Evolutionary conservation across 2,113 vertebrate genomes (phyloP).

Genomic region (Otus sunia): DNA sequence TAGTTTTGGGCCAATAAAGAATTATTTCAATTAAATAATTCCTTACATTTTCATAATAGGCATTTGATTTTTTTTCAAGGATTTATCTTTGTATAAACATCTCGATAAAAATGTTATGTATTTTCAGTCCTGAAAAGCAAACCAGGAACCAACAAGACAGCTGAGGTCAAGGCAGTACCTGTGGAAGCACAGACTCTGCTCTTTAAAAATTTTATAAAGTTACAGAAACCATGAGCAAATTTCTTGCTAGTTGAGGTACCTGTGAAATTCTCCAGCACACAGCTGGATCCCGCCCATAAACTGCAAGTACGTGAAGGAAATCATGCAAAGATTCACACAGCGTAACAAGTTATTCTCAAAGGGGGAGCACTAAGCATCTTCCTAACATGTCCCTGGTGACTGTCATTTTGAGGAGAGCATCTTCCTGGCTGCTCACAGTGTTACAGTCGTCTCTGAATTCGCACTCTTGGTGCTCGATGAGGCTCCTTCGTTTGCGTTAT

Average conservation of each 20-base stretch:
- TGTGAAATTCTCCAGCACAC: not conserved
- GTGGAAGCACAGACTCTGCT: not conserved
- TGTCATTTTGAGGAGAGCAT: not conserved
- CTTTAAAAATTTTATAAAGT: not conserved
- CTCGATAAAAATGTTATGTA: rapidly evolving
- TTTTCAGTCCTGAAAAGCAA: not conserved
- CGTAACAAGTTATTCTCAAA: not conserved
- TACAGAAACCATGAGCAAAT: not conserved
- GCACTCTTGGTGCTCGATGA: not conserved
- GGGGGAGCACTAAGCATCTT: not conserved
- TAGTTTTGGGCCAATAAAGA: not conserved
- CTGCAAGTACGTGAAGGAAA: not conserved
- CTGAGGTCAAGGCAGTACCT: not conserved
- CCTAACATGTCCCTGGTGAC: not conserved
- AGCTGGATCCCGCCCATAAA: not conserved
- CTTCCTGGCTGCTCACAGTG: not conserved
- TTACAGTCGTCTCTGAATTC: not conserved
- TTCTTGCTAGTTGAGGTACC: not conserved
- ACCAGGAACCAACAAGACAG: not conserved
- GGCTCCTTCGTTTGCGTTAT: not conserved
- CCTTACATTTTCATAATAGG: not conserved
- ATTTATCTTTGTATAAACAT: not conserved
- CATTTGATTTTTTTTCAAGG: not conserved
- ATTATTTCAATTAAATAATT: not conserved
- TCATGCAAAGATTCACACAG: not conserved